Conservation (phyloP, 2,113 vertebrate species). For the Hoplias malabaricus region DNA sequence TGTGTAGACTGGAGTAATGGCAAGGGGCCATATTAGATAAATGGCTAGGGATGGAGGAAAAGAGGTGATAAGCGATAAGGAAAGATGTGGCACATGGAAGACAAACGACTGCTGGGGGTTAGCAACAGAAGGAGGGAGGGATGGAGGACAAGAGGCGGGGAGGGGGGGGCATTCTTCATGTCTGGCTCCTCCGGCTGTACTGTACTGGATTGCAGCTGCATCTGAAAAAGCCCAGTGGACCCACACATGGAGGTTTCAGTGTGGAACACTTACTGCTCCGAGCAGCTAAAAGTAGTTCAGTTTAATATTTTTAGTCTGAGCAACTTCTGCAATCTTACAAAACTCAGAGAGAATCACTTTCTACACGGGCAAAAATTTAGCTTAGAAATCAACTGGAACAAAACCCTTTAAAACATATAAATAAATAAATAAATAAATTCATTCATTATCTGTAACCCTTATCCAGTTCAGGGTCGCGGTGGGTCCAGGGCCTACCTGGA, state of each 20-base stretch:
- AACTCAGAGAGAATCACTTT: neutral
- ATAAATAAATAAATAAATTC: too few relatives aligned
- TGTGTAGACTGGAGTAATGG: slow-evolving; percentile 18
- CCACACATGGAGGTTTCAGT: slow-evolving; percentile 6
- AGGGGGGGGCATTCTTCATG: slow-evolving; percentile 45
- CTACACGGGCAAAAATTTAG: too few relatives aligned
- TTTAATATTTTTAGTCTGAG: neutral
- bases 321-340: neutral
- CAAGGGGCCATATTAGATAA: slow-evolving; percentile 29
- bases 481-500: too few relatives aligned
- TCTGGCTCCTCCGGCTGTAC: slow-evolving; percentile 41
- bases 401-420: too few relatives aligned
- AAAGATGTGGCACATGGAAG: slow-evolving; percentile 42
- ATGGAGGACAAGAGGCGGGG: slow-evolving; percentile 1
- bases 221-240: neutral
- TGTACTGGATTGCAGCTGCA: slow-evolving; percentile 16
- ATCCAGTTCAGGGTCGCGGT: too few relatives aligned
- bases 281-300: slow-evolving; percentile 1
- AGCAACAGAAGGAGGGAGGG: slow-evolving; percentile 13
- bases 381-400: too few relatives aligned
- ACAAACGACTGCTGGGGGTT: slow-evolving; percentile 50
- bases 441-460: too few relatives aligned
- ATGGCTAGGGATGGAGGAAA: slow-evolving; percentile 43
- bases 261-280: neutral
- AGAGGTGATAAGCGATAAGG: slow-evolving; percentile 55